These are phyloP conservation scores for Aethes cnicana DNA, from an alignment of 2,888 invertebrate genomes.

Conservation along the genomic window DNA sequence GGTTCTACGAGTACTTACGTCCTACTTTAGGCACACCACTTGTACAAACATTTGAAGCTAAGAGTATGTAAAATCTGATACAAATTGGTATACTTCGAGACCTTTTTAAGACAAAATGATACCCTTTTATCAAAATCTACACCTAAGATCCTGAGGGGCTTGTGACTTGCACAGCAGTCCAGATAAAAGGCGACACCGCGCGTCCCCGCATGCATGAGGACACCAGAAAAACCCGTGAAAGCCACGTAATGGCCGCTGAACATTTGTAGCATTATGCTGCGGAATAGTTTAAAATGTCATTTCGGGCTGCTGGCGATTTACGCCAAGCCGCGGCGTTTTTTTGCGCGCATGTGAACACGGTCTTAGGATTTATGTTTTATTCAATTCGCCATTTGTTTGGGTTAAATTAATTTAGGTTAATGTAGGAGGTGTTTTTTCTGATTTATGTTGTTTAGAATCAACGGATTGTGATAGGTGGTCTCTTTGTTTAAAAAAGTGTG, in stretches of 20 bases:
- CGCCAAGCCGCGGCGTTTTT: conserved; percentile 12
- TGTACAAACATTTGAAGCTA: no score
- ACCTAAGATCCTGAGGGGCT: conserved; percentile 25
- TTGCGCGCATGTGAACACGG: conserved; percentile 15
- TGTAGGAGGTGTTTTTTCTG: no score
- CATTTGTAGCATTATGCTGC: conserved; percentile 31
- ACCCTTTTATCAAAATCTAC: background rate
- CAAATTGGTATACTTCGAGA: no score
- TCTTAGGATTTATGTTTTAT: conserved; percentile 23
- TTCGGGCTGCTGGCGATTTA: conserved; percentile 24
- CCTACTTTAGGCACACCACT: no score
- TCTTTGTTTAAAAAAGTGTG: no score
- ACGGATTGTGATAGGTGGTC: no score
- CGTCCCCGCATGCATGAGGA: conserved; percentile 51
- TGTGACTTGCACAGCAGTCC: conserved; percentile 37
- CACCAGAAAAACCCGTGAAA: conserved; percentile 30
- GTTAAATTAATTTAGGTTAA: conserved; percentile 20
- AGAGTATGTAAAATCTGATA: no score
- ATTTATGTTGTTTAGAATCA: no score
- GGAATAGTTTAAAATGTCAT: conserved; percentile 32
- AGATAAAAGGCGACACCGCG: conserved; percentile 61
- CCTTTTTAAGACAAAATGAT: no score
- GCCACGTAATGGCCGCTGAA: conserved; percentile 26
- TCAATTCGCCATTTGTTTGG: conserved; percentile 23
- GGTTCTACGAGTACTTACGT: no score